Conservation (phyloP, 2,888 invertebrate genomes). For the Orchesella flavescens region DNA sequence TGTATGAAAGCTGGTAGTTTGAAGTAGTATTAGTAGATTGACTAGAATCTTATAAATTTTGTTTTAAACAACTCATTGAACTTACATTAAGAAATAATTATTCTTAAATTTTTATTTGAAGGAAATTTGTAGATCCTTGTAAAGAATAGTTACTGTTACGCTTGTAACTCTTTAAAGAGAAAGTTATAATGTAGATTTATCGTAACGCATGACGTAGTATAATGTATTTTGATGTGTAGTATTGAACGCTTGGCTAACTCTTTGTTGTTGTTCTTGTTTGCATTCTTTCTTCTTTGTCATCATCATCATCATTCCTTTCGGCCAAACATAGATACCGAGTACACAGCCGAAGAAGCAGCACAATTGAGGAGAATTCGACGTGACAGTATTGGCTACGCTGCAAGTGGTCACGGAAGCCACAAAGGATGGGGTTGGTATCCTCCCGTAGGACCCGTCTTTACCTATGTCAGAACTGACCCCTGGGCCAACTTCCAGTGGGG, state of each 20-base stretch:
- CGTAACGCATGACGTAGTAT: constrained; percentile 3
- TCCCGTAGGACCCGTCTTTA: constrained; percentile 70
- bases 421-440: constrained; percentile 58
- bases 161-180: constrained; percentile 8
- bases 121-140: no score
- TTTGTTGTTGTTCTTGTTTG: no score
- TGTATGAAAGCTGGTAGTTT: no score
- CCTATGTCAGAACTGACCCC: constrained; percentile 70
- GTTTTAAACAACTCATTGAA: no score
- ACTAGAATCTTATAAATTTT: neutral
- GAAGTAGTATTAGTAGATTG: neutral
- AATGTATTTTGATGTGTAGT: neutral
- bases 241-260: neutral
- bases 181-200: neutral
- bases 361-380: constrained; percentile 46
- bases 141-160: no score
- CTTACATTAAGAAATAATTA: no score
- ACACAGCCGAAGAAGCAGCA: constrained; percentile 12
- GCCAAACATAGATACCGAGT: neutral
- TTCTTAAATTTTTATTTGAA: no score
- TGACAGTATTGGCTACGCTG: constrained; percentile 51
- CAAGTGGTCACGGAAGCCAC: constrained; percentile 22
- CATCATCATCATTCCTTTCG: no score
- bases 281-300: no score
- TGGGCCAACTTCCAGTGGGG: constrained; percentile 71